Evolutionary conservation across 1,140 invertebrate species (phyloP).

Genomic region (Danaus melanippus): DNA sequence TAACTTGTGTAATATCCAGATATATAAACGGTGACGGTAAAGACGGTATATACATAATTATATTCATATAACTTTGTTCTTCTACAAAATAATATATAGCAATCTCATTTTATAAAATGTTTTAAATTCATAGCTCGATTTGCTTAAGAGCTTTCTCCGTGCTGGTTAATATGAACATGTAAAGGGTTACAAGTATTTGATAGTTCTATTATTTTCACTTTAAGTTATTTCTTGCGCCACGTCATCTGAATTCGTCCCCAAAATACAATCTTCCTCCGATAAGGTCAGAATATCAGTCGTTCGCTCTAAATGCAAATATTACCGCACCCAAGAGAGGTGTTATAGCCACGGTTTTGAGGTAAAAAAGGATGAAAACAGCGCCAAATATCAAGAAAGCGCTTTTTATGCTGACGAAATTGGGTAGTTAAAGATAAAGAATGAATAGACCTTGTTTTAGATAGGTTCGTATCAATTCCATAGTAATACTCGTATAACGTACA

Average conservation of each 20-base stretch:
- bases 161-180: conserved; percentile 1
- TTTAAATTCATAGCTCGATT: too few relatives aligned
- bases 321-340: conserved; percentile 63
- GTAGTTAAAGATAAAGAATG: conserved; percentile 60
- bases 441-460: conserved; percentile 36
- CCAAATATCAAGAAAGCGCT: conserved; percentile 61
- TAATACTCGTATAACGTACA: too few relatives aligned
- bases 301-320: conserved; percentile 69
- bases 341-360: conserved; percentile 61
- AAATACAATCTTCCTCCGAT: conserved; percentile 61
- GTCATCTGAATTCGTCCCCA: conserved; percentile 47
- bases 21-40: too few relatives aligned
- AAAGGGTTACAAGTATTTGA: conserved; percentile 1
- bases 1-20: too few relatives aligned
- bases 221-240: conserved; percentile 15
- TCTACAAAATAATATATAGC: too few relatives aligned
- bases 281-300: conserved; percentile 67
- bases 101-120: too few relatives aligned
- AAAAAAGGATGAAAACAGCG: conserved; percentile 62
- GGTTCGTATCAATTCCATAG: conserved; percentile 7
- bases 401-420: conserved; percentile 60
- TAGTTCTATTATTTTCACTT: conserved; percentile 12
- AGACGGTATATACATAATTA: too few relatives aligned
- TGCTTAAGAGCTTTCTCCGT: neutral
- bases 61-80: too few relatives aligned